Base-by-base conservation (phyloP, 2,797 vertebrate genomes). In the Garrulus glandarius region DNA sequence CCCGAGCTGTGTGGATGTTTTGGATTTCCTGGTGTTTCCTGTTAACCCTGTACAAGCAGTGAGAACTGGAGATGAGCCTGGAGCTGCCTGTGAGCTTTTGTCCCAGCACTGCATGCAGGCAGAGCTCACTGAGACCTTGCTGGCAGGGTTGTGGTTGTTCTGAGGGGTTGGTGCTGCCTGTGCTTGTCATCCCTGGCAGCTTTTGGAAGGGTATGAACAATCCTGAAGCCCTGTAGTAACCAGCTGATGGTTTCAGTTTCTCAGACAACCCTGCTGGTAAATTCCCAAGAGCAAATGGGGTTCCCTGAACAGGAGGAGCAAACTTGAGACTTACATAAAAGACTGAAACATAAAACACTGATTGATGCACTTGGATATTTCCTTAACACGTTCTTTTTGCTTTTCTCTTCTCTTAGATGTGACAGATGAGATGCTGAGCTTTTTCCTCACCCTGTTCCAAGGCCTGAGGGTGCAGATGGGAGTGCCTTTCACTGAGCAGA, bases 381-480 rank as follows among this genome's bases (percentile, higher is more conserved):
- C 24, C 16, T 8, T 77, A 78, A 89, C 11, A 1, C 1, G 0
- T 53, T 79, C 21, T 15, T 68, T 59, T 89, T 50, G 23, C 64
- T 74, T 39, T 77, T 78, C 96, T 84, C 65, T 60, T 91, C 39
- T 39, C 49, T 65, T 94, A 99, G 99, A 99, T 96, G 98, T 99
- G 96, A 99, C 99, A 0, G 99, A 99, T 89, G 99, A 99, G 97
- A 99, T 99, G 98, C 97, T 99, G 97, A 99, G 99, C 96, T 99
- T 99, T 98, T 99, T 99, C 98, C 98, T 99, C 96, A 99, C 98
- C 13, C 98, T 99, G 72, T 99, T 99, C 96, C 99, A 99, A 98
- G 99, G 99, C 18, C 97, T 99, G 95, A 98, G 99, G 96, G 99
- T 99, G 55, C 99, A 99, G 98, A 99, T 99, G 99, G 99, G 99